These are phyloP conservation scores for Macrosteles quadrilineatus DNA, from an alignment of 1,140 invertebrate genomes.

Conservation along the genomic window DNA sequence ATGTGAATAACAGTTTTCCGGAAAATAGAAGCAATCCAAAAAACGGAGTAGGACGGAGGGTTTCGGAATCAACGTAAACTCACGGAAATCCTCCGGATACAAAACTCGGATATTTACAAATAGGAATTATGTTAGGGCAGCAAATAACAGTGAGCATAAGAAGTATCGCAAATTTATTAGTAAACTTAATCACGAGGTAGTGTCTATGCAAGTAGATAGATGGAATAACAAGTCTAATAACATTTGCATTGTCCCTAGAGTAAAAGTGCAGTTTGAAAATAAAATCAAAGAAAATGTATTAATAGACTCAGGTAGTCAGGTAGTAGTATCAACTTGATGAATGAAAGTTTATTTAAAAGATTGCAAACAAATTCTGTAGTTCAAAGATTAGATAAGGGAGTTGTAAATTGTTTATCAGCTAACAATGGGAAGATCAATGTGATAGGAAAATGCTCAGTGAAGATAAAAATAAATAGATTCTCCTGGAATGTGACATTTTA, in stretches of 20 bases:
- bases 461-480: background rate
- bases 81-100: too few species aligned
- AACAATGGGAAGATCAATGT: background rate
- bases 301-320: background rate
- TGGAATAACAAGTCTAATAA: too few species aligned
- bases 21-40: too few species aligned
- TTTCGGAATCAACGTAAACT: too few species aligned
- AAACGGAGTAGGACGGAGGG: too few species aligned
- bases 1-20: too few species aligned
- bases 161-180: too few species aligned
- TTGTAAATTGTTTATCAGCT: background rate
- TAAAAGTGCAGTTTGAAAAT: background rate
- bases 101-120: too few species aligned
- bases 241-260: background rate
- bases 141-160: too few species aligned
- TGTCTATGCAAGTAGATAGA: too few species aligned
- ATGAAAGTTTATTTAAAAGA: background rate
- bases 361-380: background rate
- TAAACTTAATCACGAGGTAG: too few species aligned
- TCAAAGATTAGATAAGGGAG: background rate
- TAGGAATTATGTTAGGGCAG: too few species aligned
- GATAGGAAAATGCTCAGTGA: background rate
- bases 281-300: background rate
- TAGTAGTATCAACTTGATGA: background rate
- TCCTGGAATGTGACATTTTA: background rate